These are phyloP conservation scores for Astyanax mexicanus DNA, from an alignment of 2,797 vertebrate genomes.

Conservation along the genomic window DNA sequence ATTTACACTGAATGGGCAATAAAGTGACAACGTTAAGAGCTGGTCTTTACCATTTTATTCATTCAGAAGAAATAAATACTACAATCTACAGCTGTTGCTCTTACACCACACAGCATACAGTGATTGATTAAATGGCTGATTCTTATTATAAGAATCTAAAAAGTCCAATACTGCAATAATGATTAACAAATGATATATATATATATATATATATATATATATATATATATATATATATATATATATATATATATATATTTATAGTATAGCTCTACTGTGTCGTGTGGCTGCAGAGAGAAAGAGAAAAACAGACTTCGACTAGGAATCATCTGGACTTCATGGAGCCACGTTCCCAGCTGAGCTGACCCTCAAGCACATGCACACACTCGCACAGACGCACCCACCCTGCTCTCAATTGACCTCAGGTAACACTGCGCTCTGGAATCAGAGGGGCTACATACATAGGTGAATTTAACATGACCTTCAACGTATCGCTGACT, in stretches of 20 bases:
- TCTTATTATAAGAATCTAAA: too few species aligned
- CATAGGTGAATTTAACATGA: neutral
- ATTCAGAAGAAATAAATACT: too few species aligned
- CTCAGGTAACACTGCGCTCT: neutral
- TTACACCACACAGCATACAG: neutral
- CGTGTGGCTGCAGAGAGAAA: neutral
- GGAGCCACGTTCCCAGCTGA: neutral
- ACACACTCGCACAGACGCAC: neutral
- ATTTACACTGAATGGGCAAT: too few species aligned
- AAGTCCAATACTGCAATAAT: neutral
- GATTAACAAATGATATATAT: neutral
- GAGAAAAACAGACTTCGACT: neutral
- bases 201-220: too few species aligned
- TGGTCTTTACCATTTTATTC: too few species aligned
- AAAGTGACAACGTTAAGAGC: too few species aligned
- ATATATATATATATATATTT: too few species aligned
- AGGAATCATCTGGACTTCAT: constrained; percentile 19
- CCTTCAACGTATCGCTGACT: constrained; percentile 4
- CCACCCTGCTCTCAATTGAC: neutral
- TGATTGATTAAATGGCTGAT: too few species aligned
- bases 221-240: too few species aligned
- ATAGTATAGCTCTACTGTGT: too few species aligned
- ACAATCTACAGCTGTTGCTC: neutral
- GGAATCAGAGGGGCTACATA: neutral
- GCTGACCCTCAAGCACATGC: constrained; percentile 4